Conservation (phyloP, 2,113 vertebrate species). For the Garra rufa region DNA sequence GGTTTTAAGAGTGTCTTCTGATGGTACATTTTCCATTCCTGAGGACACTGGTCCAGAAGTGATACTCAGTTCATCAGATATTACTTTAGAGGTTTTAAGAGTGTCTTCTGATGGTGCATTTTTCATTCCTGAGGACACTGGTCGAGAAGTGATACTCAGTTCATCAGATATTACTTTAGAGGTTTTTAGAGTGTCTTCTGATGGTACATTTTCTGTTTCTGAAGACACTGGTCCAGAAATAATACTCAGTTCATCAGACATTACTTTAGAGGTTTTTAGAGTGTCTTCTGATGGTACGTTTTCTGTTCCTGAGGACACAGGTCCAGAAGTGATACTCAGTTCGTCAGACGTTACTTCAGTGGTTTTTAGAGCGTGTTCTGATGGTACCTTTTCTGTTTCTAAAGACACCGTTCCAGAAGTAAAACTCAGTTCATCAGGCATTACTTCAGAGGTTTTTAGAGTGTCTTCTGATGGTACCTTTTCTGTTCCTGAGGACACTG, state of each 20-base stretch:
- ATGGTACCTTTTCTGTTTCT: neutral
- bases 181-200: neutral
- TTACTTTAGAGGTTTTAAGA: neutral
- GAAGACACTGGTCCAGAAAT: neutral
- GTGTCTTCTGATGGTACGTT: neutral
- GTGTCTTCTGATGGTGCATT: neutral
- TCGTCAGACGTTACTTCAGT: neutral
- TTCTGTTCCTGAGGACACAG: neutral
- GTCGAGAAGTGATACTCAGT: neutral
- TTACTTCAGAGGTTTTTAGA: neutral
- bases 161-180: neutral
- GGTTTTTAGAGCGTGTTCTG: neutral
- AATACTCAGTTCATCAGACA: neutral
- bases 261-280: neutral
- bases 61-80: neutral
- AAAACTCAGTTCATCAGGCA: neutral
- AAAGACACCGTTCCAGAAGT: neutral
- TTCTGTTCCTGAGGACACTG: neutral
- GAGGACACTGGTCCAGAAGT: neutral
- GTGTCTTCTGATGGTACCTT: neutral
- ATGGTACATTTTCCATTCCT: neutral
- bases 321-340: neutral
- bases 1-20: neutral
- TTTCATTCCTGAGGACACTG: neutral
- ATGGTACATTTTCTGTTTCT: neutral